These are phyloP conservation scores for Labeo rohita DNA, from an alignment of 2,113 vertebrate genomes.

Conservation along the genomic window DNA sequence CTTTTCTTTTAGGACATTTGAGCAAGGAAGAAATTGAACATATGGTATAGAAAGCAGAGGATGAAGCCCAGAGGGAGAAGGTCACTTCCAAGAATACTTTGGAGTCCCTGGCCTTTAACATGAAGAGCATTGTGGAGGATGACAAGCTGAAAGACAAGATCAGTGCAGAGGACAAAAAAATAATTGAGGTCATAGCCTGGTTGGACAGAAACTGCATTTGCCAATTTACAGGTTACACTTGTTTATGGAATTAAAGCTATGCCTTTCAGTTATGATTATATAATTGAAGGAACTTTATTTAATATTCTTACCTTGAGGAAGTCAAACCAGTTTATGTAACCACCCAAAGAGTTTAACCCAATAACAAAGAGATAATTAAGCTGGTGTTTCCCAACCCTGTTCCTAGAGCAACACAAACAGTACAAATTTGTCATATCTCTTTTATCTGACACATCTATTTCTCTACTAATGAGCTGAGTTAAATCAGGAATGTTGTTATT, in stretches of 20 bases:
- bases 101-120: constrained; percentile 89
- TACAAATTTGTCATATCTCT: not conserved
- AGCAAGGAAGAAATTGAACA: constrained; percentile 90
- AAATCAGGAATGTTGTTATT: not conserved
- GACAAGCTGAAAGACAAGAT: constrained; percentile 87
- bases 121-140: constrained; percentile 87
- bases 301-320: not conserved
- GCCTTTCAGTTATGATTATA: not conserved
- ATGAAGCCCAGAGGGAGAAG: too few relatives aligned
- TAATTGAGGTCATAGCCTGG: constrained; percentile 87
- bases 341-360: not conserved
- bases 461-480: not conserved
- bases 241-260: not conserved
- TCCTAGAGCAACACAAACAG: not conserved
- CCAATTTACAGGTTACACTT: not conserved
- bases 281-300: not conserved
- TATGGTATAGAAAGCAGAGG: constrained; percentile 92
- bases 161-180: constrained; percentile 79
- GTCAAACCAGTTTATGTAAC: not conserved
- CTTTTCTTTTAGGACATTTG: constrained; percentile 75
- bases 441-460: not conserved
- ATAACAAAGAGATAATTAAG: not conserved
- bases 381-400: not conserved
- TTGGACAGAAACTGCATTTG: constrained; percentile 87
- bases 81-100: too few relatives aligned